Evolutionary conservation across 2,113 vertebrate genomes (phyloP).

Genomic region (Ceyx cyanopectus): DNA sequence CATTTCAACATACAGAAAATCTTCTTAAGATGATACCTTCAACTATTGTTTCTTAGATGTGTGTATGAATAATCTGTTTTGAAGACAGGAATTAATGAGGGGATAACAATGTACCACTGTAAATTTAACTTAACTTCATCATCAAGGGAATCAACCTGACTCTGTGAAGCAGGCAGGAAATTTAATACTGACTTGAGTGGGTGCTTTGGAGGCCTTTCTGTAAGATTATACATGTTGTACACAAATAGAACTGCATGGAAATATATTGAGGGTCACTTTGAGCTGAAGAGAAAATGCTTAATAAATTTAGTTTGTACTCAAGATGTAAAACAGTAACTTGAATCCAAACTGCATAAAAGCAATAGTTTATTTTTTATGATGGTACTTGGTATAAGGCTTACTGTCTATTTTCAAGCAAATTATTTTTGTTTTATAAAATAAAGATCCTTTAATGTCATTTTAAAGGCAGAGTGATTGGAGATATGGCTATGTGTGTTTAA

Average conservation of each 20-base stretch:
- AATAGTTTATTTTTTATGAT: background rate
- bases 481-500: constrained; percentile 10
- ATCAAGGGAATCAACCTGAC: background rate
- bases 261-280: background rate
- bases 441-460: constrained; percentile 39
- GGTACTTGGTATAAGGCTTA: background rate
- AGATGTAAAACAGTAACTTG: background rate
- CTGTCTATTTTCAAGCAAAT: background rate
- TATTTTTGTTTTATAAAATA: background rate
- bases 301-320: background rate
- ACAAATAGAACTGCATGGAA: background rate
- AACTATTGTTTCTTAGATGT: background rate
- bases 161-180: rapidly evolving
- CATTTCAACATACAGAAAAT: background rate
- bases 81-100: background rate
- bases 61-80: background rate
- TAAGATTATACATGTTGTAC: background rate
- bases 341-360: background rate
- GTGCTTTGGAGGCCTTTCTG: background rate
- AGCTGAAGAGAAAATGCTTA: background rate
- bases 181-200: background rate
- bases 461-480: background rate
- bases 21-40: background rate
- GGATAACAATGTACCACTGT: background rate
- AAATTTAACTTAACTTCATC: background rate